Conservation (phyloP, 1,140 invertebrate species). For the Reticulitermes speratus region DNA sequence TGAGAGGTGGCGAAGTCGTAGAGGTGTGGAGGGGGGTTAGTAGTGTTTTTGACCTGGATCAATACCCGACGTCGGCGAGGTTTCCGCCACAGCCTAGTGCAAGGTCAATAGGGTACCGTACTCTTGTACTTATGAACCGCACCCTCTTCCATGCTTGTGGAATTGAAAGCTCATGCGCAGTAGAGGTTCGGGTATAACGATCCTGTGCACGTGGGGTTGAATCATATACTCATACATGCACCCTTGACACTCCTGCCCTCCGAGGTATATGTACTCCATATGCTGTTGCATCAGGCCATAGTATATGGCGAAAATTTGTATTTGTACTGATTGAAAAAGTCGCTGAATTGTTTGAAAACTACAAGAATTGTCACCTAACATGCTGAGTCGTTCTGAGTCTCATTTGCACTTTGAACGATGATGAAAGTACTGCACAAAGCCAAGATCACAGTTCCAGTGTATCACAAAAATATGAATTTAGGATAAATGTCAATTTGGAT, state of each 20-base stretch:
- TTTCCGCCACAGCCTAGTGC: background rate
- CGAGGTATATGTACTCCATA: background rate
- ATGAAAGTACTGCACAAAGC: no score
- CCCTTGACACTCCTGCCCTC: background rate
- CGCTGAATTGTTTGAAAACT: no score
- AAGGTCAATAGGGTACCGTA: slow-evolving; percentile 10
- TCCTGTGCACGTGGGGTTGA: background rate
- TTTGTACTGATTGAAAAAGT: background rate
- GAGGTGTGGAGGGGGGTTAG: background rate
- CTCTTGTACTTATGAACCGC: background rate
- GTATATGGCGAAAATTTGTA: background rate
- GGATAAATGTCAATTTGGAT: no score
- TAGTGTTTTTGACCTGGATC: slow-evolving; percentile 18
- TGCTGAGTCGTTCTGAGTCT: no score
- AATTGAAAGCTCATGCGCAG: background rate
- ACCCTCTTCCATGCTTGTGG: background rate
- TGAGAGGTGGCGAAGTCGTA: background rate
- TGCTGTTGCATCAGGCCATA: background rate
- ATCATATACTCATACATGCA: background rate
- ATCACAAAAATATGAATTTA: no score
- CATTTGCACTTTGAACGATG: no score
- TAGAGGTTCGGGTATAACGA: background rate
- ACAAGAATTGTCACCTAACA: no score
- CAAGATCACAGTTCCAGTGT: no score
- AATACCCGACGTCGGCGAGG: slow-evolving; percentile 4